Evolutionary conservation across 2,797 vertebrate species (phyloP).

Genomic region (Bryconaethiops microstoma): DNA sequence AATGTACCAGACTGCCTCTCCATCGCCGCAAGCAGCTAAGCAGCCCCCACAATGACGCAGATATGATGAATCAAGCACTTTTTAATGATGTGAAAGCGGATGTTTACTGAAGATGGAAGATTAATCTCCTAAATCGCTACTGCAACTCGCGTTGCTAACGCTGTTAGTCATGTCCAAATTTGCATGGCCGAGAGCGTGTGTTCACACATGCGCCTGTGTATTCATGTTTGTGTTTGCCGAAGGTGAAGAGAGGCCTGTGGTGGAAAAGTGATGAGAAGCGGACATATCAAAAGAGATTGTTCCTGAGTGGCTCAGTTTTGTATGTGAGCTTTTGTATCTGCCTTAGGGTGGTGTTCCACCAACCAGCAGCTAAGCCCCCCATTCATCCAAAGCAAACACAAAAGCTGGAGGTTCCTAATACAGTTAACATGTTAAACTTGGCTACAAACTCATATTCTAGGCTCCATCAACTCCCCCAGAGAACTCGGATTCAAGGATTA

Average conservation of each 20-base stretch:
- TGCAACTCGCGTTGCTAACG: not conserved
- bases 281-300: not conserved
- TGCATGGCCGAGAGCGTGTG: not conserved
- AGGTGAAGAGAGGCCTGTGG: not conserved
- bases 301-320: not conserved
- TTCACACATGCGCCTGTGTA: not conserved
- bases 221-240: not conserved
- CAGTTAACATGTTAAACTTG: not conserved
- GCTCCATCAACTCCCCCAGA: not conserved
- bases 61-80: constrained; percentile 13
- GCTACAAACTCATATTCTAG: not conserved
- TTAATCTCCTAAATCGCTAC: not conserved
- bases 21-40: not conserved
- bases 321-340: not conserved
- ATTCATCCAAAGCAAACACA: not conserved
- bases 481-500: not conserved
- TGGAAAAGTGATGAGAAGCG: not conserved
- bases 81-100: not conserved
- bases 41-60: constrained; percentile 25
- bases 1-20: not conserved
- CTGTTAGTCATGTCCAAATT: constrained; percentile 18
- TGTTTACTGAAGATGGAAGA: constrained; percentile 29
- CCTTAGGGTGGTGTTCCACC: not conserved
- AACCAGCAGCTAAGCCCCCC: not conserved
- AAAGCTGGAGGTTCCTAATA: not conserved